Evolutionary conservation across 2,888 invertebrate genomes (phyloP), one percentile per base, ranked within the genome.

Genomic region (Morinoia aosen): DNA sequence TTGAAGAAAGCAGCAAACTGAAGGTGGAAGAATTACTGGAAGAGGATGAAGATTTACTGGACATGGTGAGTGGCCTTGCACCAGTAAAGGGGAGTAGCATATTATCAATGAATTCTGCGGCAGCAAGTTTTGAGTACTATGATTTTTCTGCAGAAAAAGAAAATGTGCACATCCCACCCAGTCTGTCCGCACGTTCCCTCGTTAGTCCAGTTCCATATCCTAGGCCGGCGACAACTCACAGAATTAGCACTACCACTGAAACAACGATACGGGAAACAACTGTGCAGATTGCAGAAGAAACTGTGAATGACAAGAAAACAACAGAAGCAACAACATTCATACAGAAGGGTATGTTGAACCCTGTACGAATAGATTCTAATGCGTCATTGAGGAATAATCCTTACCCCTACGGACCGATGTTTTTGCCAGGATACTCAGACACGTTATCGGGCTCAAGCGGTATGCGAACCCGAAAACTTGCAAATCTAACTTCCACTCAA

Each of bases 371-470:
- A n/a, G 61, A 64, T 39, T 57, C 16, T 10, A 48, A 58, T 14
- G 16, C 91, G n/a, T 57, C 56, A 48, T 39, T 12, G 25, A 93
- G 96, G 40, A 95, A 95, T 88, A 96, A 96, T 88, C 96, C 96
- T 40, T 96, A 96, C 57, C 96, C 96, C 1, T 96, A 96, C 88
- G 96, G 96, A 39, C 96, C 95, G n/a, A 95, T 91, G 58, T 58
- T 95, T 14, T 88, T 95, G 16, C 95, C 95, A 19, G 93, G 90
- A 25, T 93, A 95, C 40, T 58, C 61, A 16, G 61, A 58, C 25
- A 39, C 48, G 33, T 90, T n/a, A 12, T n/a, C 90, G 56, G 57
- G 57, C 33, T 40, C 88, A 25, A 88, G 39, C 58, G 40, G n/a
- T 25, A 33, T 95, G 19, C 90, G 95, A 0, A 76, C 39, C 58